Evolutionary conservation across 2,797 vertebrate genomes (phyloP), one percentile per base, ranked within the genome.

Genomic region (Sebastes steindachneri): DNA sequence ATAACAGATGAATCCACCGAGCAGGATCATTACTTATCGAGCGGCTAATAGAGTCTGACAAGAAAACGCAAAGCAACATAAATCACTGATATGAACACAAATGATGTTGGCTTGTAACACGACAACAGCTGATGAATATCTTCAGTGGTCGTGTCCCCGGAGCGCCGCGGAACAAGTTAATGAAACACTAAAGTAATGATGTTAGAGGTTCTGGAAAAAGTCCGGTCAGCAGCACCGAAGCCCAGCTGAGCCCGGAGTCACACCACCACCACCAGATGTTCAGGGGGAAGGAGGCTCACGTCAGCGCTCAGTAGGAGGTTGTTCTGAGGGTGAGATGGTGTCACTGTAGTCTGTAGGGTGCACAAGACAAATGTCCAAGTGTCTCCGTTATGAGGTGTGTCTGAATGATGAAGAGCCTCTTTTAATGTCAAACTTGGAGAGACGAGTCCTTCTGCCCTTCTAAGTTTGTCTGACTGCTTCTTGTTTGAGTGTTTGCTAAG

Each of bases 51-150:
- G 76, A 69, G 26, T 63, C 71, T 33, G 79, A 54, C 62, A 79
- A 35, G 45, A 28, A 66, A 65, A 68, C 41, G 28, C 65, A 63
- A 82, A 79, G 65, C 51, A 14, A 12, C 74, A 83, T 86, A 68
- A 79, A 88, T 83, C 86, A 82, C 6, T 3, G 33, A 57, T 9
- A 57, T 15, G 28, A 78, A 58, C 76, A 51, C 62, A 77, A 71
- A 83, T 41, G 15, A 51, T 41, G 70, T 57, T 28, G 3, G 29
- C 67, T 75, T 54, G 35, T 26, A 58, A 65, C 41, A 17, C 3
- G 2, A 58, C 80, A 62, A 12, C 59, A 60, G 48, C 57, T 71
- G 79, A 75, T 74, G 72, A 74, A 76, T 77, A 33, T 74, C 54
- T 58, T 15, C 29, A 19, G 53, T 0, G 25, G 15, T 17, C 3